Conservation (phyloP, 2,113 vertebrate species). For the Aegithalos caudatus region DNA sequence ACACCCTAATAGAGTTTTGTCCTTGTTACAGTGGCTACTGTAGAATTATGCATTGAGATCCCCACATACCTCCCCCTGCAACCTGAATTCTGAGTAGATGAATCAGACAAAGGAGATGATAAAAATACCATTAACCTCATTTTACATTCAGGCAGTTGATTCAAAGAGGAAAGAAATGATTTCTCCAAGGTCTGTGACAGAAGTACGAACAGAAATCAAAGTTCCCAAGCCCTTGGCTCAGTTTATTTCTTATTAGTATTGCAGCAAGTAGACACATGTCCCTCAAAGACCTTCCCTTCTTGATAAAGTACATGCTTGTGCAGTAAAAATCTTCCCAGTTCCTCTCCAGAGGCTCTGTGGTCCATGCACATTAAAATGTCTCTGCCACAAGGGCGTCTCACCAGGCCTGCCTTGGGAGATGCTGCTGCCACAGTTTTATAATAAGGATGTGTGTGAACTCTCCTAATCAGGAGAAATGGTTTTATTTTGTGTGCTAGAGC, state of each 20-base stretch:
- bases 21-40: background rate
- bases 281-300: background rate
- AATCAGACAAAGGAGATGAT: constrained; percentile 15
- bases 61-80: background rate
- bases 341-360: background rate
- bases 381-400: accelerated
- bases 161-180: constrained; percentile 11
- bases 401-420: background rate
- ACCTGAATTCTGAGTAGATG: background rate
- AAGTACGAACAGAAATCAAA: constrained; percentile 13
- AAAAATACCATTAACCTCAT: constrained; percentile 40
- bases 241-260: background rate
- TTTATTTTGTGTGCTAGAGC: background rate
- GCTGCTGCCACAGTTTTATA: background rate
- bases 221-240: background rate
- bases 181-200: constrained; percentile 4
- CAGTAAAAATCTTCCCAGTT: background rate
- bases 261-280: background rate
- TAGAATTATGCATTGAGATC: background rate
- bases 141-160: constrained; percentile 6
- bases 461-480: background rate
- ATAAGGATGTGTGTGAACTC: background rate
- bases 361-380: background rate
- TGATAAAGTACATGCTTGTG: background rate
- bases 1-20: background rate